These are phyloP conservation scores for Sisyra nigra DNA, from an alignment of 2,888 invertebrate genomes.

Conservation along the genomic window DNA sequence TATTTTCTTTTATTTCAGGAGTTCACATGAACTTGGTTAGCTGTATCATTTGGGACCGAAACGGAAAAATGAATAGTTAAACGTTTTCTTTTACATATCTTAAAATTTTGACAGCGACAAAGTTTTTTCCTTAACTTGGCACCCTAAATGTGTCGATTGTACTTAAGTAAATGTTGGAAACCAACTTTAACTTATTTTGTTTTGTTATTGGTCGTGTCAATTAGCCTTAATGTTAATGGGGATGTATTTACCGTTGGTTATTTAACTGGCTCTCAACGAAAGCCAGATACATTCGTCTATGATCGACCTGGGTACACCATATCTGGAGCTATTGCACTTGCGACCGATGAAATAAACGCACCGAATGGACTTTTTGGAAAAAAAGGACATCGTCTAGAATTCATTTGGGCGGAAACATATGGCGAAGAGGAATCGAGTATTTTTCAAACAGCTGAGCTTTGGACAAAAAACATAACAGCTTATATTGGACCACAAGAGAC, in stretches of 20 bases:
- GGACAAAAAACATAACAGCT: conserved; percentile 69
- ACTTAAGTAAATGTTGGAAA: no score
- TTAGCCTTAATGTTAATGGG: background rate
- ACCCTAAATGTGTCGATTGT: no score
- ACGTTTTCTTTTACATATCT: no score
- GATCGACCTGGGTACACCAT: conserved; percentile 56
- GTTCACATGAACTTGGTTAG: no score
- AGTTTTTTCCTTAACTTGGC: no score
- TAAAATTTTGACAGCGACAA: no score
- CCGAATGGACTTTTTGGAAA: conserved; percentile 23
- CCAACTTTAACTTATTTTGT: no score
- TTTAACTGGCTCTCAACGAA: conserved; percentile 67
- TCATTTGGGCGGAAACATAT: conserved; percentile 77
- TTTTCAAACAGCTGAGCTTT: conserved; percentile 65
- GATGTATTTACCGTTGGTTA: conserved; percentile 67
- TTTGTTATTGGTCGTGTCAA: no score
- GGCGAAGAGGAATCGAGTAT: conserved; percentile 82
- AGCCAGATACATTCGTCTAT: conserved; percentile 62
- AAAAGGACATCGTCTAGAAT: conserved; percentile 58
- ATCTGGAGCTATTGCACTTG: conserved; percentile 75
- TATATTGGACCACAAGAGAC: conserved; percentile 86
- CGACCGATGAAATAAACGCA: conserved; percentile 65
- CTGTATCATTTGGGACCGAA: no score
- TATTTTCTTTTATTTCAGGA: no score
- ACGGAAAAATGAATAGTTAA: no score